Evolutionary conservation across 2,113 vertebrate genomes (phyloP), one percentile per base, ranked within the genome.

Genomic region (Bagarius yarrelli): DNA sequence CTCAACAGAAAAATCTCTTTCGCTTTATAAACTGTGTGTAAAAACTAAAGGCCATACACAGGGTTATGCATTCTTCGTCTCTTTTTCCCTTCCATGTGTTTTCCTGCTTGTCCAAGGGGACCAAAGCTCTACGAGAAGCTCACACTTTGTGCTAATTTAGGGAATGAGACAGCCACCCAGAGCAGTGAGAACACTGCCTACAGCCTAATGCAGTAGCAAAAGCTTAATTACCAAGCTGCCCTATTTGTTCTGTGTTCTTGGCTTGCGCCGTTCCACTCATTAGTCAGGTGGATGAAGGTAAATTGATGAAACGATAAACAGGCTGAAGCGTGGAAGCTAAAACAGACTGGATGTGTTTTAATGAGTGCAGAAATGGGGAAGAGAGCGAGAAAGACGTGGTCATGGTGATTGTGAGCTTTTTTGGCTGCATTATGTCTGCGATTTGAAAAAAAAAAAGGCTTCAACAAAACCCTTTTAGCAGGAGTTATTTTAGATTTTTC

Each of bases 261-360:
- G 73, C 69, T 59, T 64, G 23, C 36, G 25, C 18, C 53, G 50
- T 81, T 81, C 78, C 73, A 73, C 79, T 81, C 81, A 81, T 86
- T 86, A 86, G 79, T 56, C 78, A 83, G 75, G 79, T 81, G 74
- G 81, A 83, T 83, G 78, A 70, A 83, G 84, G 67, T 81, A 86
- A 81, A 86, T 81, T 81, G 80, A 83, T 78, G 52, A 60, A 83
- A 81, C 69, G 32, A 77, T 83, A 83, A 83, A 81, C 84, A 83
- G 75, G 56, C 67, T 81, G 67, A 78, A 79, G 78, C 23, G 76
- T 86, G 84, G 74, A 74, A 81, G 70, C 34, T 57, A 81, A 86
- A 61, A 47, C 64, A 56, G 66, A 59, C 60, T 34, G 34, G 72
- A 36, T 63, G 53, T 30, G 57, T 60, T 83, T 83, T 78, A 81